Conservation (phyloP, 2,888 invertebrate genomes). For the Lithophane semibrunnea region DNA sequence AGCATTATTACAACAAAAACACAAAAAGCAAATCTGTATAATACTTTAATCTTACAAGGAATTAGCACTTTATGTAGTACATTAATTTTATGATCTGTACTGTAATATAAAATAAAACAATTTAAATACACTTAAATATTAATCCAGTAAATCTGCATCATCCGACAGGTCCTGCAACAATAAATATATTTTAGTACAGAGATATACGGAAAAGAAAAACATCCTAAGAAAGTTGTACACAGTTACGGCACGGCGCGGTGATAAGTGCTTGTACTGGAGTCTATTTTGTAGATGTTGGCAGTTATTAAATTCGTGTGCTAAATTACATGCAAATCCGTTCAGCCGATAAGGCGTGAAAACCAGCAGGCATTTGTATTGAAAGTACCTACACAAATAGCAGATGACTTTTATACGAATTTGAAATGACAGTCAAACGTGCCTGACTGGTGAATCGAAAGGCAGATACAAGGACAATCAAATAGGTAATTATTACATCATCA, state of each 20-base stretch:
- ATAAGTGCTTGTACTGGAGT: not conserved
- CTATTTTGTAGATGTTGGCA: not conserved
- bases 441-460: not conserved
- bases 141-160: slow-evolving; percentile 78
- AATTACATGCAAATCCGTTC: not conserved
- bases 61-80: slow-evolving; percentile 85
- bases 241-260: no score
- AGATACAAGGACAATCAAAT: not conserved
- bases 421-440: not conserved
- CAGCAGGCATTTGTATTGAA: not conserved
- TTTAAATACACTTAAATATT: slow-evolving; percentile 78
- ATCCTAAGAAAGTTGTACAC: not conserved
- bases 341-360: not conserved
- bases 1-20: slow-evolving; percentile 51
- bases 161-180: slow-evolving; percentile 88
- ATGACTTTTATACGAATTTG: no score
- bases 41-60: slow-evolving; percentile 85
- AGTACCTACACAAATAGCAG: not conserved
- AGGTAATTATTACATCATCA: not conserved
- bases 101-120: slow-evolving; percentile 73
- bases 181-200: slow-evolving; percentile 20
- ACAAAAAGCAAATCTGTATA: slow-evolving; percentile 76
- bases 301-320: not conserved
- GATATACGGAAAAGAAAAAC: not conserved
- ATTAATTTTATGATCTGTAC: slow-evolving; percentile 74